Base-by-base conservation (phyloP, 2,113 vertebrate species). In the Phycodurus eques region DNA sequence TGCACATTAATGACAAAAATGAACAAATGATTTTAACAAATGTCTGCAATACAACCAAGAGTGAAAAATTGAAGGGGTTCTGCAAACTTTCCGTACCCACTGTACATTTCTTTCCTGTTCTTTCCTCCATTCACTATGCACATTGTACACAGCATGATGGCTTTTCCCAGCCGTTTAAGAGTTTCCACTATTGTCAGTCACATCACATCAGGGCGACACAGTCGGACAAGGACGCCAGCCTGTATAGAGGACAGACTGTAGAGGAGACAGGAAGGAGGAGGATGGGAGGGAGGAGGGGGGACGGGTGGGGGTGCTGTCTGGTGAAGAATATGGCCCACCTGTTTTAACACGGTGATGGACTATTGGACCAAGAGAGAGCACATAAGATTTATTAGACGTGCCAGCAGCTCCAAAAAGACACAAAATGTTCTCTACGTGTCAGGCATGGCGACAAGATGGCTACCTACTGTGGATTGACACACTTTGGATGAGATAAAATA, bases 201-300 rank as follows among this genome's bases (percentile, higher is more conserved):
- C 83, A 87, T 90, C 86, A 89, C 91, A 92, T 91, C 84, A 72
- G 67, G 81, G 70, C 69, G 83, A 88, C 89, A 90, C 81, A 31
- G 82, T 80, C 70, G 70, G 80, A 88, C 92, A 92, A 92, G 91
- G 92, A 93, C 91, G 4, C 65, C 71, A 70, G 59, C 15, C 31
- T 8, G 22, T 8, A 15, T 61, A 61, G 59, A 61, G 59, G 59
- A 61, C 64, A 47, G 8, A 80, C 78, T 47, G 61, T 8, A 78
- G 76, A 90, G 85, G 87, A 90, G 75, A 77, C 78, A 47, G 72
- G 73, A 79, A 71, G 27, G 51, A 68, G 83, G 83, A 83, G 70
- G 39, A 76, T 20, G 59, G 66, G 22, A 14, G 9, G 56, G 74
- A 87, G 83, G 87, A 88, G 53, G 20, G 39, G 20, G 80, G 80